Evolutionary conservation across 2,113 vertebrate genomes (phyloP).

Genomic region (Bufo gargarizans): DNA sequence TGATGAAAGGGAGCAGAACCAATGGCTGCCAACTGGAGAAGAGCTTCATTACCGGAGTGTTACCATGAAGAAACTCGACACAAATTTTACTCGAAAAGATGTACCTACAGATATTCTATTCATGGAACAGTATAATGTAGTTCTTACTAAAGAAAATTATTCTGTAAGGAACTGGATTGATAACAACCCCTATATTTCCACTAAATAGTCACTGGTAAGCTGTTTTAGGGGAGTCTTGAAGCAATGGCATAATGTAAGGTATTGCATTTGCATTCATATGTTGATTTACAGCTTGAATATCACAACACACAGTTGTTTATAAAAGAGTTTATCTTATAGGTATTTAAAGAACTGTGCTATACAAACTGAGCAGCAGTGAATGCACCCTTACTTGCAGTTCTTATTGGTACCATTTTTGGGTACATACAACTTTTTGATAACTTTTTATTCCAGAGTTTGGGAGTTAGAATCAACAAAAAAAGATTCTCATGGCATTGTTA

Average conservation of each 20-base stretch:
- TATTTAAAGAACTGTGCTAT: not conserved
- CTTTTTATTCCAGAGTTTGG: too few species aligned
- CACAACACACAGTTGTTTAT: not conserved
- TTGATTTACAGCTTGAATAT: not conserved
- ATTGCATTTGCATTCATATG: not conserved
- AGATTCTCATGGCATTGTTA: too few species aligned
- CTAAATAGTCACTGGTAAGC: not conserved
- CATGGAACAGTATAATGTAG: constrained; percentile 59
- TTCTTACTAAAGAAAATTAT: constrained; percentile 59
- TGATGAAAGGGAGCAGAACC: constrained; percentile 48
- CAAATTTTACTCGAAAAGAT: constrained; percentile 10
- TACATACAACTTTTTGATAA: too few species aligned
- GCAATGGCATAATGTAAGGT: not conserved
- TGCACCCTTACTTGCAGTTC: too few species aligned
- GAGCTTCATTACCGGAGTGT: constrained; percentile 57
- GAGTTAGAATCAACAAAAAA: too few species aligned
- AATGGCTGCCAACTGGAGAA: constrained; percentile 50
- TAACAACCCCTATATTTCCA: constrained; percentile 45
- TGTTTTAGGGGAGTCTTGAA: not conserved
- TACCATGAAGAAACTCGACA: constrained; percentile 43
- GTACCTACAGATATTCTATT: constrained; percentile 49
- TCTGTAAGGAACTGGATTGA: constrained; percentile 58
- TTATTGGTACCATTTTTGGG: too few species aligned
- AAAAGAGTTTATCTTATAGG: too few species aligned
- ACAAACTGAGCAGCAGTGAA: not conserved